Base-by-base conservation (phyloP, 2,888 invertebrate genomes). In the Zaprionus bogoriensis region DNA sequence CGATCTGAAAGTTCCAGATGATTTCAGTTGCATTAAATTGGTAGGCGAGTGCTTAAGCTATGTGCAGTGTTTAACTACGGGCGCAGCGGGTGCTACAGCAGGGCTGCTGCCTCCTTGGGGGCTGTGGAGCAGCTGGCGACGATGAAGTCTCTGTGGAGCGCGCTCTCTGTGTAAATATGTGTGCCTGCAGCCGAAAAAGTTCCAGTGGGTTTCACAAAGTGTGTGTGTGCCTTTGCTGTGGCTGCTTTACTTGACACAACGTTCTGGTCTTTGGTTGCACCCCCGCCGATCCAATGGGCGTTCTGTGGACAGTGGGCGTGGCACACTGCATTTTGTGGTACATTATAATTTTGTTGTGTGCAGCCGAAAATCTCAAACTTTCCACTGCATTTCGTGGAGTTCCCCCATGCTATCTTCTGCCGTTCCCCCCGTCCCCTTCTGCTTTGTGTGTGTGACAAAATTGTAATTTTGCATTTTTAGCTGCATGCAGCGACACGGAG, bases 1-100 rank as follows among this genome's bases (percentile, higher is more conserved):
- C 97, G 89, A 95, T 96, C 97, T 98, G 94, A 23, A 93, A 92
- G n/a, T n/a, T n/a, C n/a, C n/a, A n/a, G n/a, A n/a, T n/a, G n/a
- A n/a, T n/a, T n/a, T n/a, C n/a, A n/a, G n/a, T n/a, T n/a, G n/a
- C n/a, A n/a, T n/a, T n/a, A n/a, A n/a, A n/a, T n/a, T n/a, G n/a
- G n/a, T n/a, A n/a, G n/a, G n/a, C n/a, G n/a, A n/a, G n/a, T n/a
- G n/a, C n/a, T n/a, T n/a, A n/a, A n/a, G n/a, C n/a, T n/a, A n/a
- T n/a, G n/a, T n/a, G n/a, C n/a, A n/a, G n/a, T n/a, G n/a, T n/a
- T n/a, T n/a, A n/a, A n/a, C n/a, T n/a, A n/a, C n/a, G n/a, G n/a
- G n/a, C n/a, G n/a, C n/a, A n/a, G n/a, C n/a, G n/a, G n/a, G n/a
- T 32, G 7, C 32, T 9, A 32, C 14, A 6, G 7, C 17, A 17